Base-by-base conservation (phyloP, 1,140 invertebrate genomes). In the Caerostris extrusa region DNA sequence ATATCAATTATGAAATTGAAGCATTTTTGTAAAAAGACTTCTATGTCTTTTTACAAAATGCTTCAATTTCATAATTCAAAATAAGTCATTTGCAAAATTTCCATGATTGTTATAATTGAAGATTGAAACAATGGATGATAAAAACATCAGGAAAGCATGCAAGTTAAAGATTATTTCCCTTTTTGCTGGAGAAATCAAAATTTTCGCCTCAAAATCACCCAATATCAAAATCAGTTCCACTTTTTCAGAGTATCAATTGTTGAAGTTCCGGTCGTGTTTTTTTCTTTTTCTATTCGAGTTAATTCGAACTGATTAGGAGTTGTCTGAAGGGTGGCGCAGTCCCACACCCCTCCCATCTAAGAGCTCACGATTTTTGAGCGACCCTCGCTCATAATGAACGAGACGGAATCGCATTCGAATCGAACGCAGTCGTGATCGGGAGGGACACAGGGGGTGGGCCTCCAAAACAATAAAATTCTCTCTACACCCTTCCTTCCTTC, bases 301-400 rank as follows among this genome's bases (percentile, higher is more conserved):
- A 77, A 77, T 77, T 77, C 71, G 34, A 77, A 77, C 71, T 77
- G 71, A 77, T 77, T 77, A 77, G 71, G 71, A 77, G 71, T 77
- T 12, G 71, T 77, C 34, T 50, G 71, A 34, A 77, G 71, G 71
- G 71, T 77, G 71, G 71, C 12, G 19, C 50, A 50, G 6, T 19
- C 71, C 71, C 71, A 77, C 71, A 77, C 71, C 71, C 71, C 71
- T 77, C 71, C 71, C 34, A 77, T 77, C 71, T 77, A 77, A 34
- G 34, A 77, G 10, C 19, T 77, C 71, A 77, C 71, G 71, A 77
- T 77, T 77, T 53, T 12, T 10, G 34, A 14, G 61, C 61, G 61
- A 64, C 61, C 61, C 61, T 14, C 14, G 71, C 71, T 77, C 71
- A 77, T 77, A 77, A 77, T 77, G 71, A 77, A 77, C 71, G 71